phyloP scores from a whole-genome alignment of 2,113 vertebrate species.

The Pterocles burchelli region DNA sequence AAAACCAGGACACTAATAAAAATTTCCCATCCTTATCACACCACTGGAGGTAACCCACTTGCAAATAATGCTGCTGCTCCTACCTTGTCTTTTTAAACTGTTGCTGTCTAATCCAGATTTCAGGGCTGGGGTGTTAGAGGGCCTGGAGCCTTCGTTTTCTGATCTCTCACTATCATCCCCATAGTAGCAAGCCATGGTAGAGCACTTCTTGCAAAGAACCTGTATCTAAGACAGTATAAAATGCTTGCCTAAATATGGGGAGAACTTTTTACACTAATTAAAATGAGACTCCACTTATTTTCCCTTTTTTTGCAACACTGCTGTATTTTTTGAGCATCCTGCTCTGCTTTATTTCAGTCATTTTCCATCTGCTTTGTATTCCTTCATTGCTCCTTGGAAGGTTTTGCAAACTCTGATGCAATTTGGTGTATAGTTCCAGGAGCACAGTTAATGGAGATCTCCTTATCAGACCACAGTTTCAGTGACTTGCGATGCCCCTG shows the following conservation, averaged over 20 bases:
- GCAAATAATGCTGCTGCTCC: neutral
- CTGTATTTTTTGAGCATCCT: neutral
- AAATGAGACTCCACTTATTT: neutral
- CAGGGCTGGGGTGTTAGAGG: neutral
- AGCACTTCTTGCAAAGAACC: neutral
- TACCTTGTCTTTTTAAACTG: neutral
- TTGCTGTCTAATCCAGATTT: neutral
- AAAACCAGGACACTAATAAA: no score
- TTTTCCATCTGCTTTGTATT: neutral
- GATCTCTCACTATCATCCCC: neutral
- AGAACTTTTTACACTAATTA: neutral
- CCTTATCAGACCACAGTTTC: neutral
- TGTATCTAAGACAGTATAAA: neutral
- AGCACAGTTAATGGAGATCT: neutral
- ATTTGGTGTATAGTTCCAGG: neutral
- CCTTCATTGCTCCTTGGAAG: neutral
- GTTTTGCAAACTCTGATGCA: neutral
- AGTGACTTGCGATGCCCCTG: neutral
- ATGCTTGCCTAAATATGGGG: neutral
- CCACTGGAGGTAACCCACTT: neutral
- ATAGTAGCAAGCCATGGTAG: neutral
- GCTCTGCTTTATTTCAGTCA: neutral
- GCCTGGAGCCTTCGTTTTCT: neutral
- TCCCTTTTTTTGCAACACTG: neutral
- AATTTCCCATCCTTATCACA: neutral